Base-by-base conservation (phyloP, 2,888 invertebrate genomes). In the Ditula angustiorana region DNA sequence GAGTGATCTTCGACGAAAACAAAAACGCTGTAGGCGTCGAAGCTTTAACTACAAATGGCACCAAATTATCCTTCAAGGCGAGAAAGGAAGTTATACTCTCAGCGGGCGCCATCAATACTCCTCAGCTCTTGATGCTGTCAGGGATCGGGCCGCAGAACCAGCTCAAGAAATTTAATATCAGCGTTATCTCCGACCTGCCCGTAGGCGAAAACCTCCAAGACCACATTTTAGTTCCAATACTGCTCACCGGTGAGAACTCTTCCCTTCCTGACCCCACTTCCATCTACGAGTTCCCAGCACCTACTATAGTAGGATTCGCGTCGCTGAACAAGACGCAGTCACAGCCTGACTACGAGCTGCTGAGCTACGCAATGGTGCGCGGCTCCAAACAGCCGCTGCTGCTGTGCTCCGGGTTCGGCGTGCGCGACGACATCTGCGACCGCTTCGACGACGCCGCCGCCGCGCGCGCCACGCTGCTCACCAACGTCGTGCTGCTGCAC, bases 41-140 rank as follows among this genome's bases (percentile, higher is more conserved):
- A 37, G 47, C 37, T 19, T 7, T 35, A 13, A 3, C 16, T 1
- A 13, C 16, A 13, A 7, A 26, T 10, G 37, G 37, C n/a, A 13
- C 13, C 19, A 37, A 11, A 30, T 5, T 41, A n/a, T 41, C n/a
- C 16, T 24, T 62, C 16, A 33, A 49, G 8, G 55, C 56, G 1
- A 28, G 19, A 11, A 49, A 35, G 4, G 56, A 62, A 62, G 26
- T 62, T 5, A 57, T 57, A 37, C 35, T 62, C 10, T 62, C 62
- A 7, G 62, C 62, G 16, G 62, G 62, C 10, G 30, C 62, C 10
- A 56, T 62, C n/a, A 57, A 62, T 10, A 44, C 62, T 7, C 56
- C 62, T 10, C 46, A 62, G 23, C 46, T 62, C 7, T 24, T 62
- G n/a, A 47, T 62, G 56, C 49, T 47, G 2, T 62, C 62, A 11